Base-by-base conservation (phyloP, 2,113 vertebrate species). In the Lipophrys pholis region DNA sequence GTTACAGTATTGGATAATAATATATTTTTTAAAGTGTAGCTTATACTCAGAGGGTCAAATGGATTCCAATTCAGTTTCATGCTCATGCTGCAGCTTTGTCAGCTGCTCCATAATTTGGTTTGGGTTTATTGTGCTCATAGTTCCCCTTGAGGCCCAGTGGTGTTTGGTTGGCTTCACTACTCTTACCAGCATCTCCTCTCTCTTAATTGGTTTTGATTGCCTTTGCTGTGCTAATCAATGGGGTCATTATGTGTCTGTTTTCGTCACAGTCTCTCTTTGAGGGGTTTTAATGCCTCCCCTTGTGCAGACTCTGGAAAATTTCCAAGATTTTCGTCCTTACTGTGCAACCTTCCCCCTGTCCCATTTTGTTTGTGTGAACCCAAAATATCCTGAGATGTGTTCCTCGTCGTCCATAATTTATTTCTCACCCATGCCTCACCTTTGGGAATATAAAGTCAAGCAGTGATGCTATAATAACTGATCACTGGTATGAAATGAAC, bases 1-100 rank as follows among this genome's bases (percentile, higher is more conserved):
- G 63, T 72, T 78, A 53, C 88, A 84, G 72, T 73, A 72, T 93
- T 89, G 21, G 21, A 30, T 30, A 30, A 30, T 30, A 30, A 30
- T 30, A 30, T 30, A 30, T 30, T 2, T 30, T 30, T 30, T 30
- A 30, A 80, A 78, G 49, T 81, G 71, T 70, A 52, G 62, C 68
- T 81, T 78, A 69, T 57, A 63, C 52, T 65, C 4, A 30, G 21
- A 41, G 6, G 82, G 59, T 81, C 50, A 72, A 80, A 73, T 60
- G 42, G 11, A 78, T 82, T 83, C 16, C 42, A 17, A 49, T 80
- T 67, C 61, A 14, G 30, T 80, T 81, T 73, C 54, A 71, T 83
- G 70, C 41, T n/a, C 59, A 74, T 81, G 65, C 88, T 80, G 21
- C 53, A 67, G 21, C 73, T 83, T 48, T 69, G 54, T 40, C 55